A percentile compares a stretch with the other conserved stretches of the same genome.
These are phyloP conservation scores for Casuarius casuarius DNA, from an alignment of 2,113 vertebrate species.

Conservation along the genomic window DNA sequence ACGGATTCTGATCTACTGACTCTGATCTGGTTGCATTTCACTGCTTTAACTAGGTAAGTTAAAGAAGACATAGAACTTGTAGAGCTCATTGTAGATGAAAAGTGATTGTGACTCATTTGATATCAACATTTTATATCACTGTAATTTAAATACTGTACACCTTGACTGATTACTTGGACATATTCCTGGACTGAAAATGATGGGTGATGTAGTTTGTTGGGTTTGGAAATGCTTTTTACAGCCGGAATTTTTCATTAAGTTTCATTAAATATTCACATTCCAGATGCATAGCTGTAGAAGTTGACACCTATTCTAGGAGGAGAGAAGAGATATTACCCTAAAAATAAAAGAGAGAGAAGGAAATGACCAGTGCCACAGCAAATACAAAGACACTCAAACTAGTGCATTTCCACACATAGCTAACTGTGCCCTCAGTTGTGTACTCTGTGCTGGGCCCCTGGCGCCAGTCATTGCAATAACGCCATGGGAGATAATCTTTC, in stretches of 20 bases:
- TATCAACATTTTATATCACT: not conserved
- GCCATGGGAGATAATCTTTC: not conserved
- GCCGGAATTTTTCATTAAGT: not conserved
- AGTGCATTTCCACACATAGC: not conserved
- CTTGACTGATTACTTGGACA: not conserved
- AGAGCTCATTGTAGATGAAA: not conserved
- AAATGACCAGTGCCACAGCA: not conserved
- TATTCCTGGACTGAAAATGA: not conserved
- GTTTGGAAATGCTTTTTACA: not conserved
- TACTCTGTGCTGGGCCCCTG: not conserved
- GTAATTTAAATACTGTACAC: no score
- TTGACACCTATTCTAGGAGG: not conserved
- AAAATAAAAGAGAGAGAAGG: not conserved
- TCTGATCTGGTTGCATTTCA: not conserved
- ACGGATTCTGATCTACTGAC: not conserved
- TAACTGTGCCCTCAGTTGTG: not conserved
- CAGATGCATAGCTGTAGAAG: not conserved
- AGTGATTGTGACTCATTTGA: not conserved
- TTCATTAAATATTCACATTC: not conserved
- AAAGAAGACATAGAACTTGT: not conserved
- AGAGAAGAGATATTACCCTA: not conserved
- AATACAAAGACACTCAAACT: not conserved
- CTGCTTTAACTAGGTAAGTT: not conserved
- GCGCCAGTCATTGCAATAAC: not conserved
- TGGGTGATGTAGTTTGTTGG: not conserved